A percentile compares a stretch with the other conserved stretches of the same genome.
Conservation (phyloP, 1,140 invertebrate genomes). For the Sinella curviseta region DNA sequence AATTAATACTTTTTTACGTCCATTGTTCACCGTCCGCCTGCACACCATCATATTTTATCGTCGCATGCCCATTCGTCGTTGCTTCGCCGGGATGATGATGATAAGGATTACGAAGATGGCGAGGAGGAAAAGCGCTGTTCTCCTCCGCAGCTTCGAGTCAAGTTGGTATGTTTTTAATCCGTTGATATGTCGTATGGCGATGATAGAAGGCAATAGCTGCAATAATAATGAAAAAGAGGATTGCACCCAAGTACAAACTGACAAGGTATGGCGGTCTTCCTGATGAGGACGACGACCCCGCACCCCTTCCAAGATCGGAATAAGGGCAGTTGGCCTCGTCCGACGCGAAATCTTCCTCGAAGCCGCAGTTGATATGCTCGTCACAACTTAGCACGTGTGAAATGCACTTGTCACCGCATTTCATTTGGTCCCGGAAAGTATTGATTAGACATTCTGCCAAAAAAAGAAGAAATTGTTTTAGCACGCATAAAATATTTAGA, state of each 20-base stretch:
- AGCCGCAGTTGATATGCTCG: slow-evolving; percentile 14
- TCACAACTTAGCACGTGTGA: not conserved
- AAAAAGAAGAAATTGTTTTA: slow-evolving; percentile 17
- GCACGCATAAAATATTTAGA: too few species aligned
- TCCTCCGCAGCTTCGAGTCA: not conserved
- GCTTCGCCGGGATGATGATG: too few species aligned
- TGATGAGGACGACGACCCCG: not conserved
- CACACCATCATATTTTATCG: not conserved
- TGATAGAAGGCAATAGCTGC: slow-evolving; percentile 27
- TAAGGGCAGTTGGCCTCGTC: slow-evolving; percentile 4
- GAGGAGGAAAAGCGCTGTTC: not conserved
- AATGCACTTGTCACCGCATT: slow-evolving; percentile 34
- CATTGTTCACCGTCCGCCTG: not conserved
- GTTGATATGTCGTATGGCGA: slow-evolving; percentile 23
- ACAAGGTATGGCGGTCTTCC: slow-evolving; percentile 25
- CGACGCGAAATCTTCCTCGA: not conserved
- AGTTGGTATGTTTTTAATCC: slow-evolving; percentile 35
- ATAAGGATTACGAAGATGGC: not conserved
- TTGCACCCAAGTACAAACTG: slow-evolving; percentile 31
- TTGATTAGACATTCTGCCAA: slow-evolving; percentile 7
- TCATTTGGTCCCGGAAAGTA: slow-evolving; percentile 15
- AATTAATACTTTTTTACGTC: not conserved
- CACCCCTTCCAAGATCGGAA: not conserved
- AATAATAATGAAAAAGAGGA: slow-evolving; percentile 27
- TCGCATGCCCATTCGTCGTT: not conserved